phyloP scores from a whole-genome alignment of 2,797 vertebrate genomes.

The Lagocephalus sceleratus region DNA sequence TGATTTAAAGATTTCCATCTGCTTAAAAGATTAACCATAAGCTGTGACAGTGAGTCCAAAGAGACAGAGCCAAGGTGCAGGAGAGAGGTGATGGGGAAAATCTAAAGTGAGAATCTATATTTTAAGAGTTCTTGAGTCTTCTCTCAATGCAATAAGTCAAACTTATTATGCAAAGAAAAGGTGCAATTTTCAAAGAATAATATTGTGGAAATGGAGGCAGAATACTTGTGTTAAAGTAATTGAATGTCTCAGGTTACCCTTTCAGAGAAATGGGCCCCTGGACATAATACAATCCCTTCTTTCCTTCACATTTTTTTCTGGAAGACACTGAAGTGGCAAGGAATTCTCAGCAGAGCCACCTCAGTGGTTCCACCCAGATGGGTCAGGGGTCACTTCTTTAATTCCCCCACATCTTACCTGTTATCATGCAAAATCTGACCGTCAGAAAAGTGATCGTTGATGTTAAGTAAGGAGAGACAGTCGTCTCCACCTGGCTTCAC shows the following conservation, averaged over 20 bases:
- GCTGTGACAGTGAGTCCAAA: constrained; percentile 52
- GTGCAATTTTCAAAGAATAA: constrained; percentile 29
- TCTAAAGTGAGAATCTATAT: constrained; percentile 39
- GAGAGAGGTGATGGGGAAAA: constrained; percentile 63
- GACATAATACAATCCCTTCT: constrained; percentile 55
- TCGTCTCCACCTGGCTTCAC: constrained; percentile 49
- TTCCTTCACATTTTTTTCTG: constrained; percentile 39
- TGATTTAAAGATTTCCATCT: constrained; percentile 76
- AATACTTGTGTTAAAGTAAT: constrained; percentile 34
- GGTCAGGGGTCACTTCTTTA: constrained; percentile 18
- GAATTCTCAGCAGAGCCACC: constrained; percentile 39
- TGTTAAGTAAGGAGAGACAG: too few relatives aligned
- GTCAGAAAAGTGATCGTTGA: neutral
- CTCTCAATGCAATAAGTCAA: constrained; percentile 6
- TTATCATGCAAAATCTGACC: constrained; percentile 5
- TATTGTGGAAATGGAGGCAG: constrained; percentile 22
- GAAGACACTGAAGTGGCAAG: constrained; percentile 33
- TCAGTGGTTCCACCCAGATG: constrained; percentile 22
- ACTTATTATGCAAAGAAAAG: constrained; percentile 31
- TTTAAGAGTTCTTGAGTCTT: constrained; percentile 41
- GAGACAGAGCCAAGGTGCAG: constrained; percentile 35
- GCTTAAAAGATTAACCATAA: constrained; percentile 66
- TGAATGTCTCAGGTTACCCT: constrained; percentile 65
- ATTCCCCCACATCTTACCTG: too few relatives aligned
- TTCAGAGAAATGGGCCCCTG: constrained; percentile 41